Base-by-base conservation (phyloP, 2,888 invertebrate species). In the Drosophila setosimentum region DNA sequence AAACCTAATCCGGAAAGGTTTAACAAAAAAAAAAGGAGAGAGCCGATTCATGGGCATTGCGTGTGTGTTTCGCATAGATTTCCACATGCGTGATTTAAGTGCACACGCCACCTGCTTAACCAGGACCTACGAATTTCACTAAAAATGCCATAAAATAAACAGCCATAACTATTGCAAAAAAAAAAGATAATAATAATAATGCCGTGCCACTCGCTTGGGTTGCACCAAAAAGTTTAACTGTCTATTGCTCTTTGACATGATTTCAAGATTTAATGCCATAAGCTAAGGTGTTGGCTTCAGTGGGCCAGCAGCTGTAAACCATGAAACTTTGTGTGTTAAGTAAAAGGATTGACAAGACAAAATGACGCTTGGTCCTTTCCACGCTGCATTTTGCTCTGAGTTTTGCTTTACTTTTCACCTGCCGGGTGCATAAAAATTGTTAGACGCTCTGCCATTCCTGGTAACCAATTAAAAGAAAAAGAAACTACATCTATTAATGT, bases 81-180 rank as follows among this genome's bases (percentile, higher is more conserved):
- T 54, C 37, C 63, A 3, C 45, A 50, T 70, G 55, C 67, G 68
- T 78, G 73, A 78, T 78, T 82, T 76, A 76, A 57, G 76, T 48
- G 66, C 83, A 70, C 76, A 71, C 57, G 71, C 65, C 53, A 61
- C 63, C 48, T 50, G 55, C 50, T 16, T 59, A 42, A 2, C n/a
- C 42, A 60, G 32, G 48, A 32, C 48, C 58, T 27, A 35, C 11
- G 27, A 45, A 37, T 63, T 57, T 35, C 11, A 21, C 68, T 10
- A 54, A 67, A 70, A 51, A 63, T 33, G 73, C 29, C 66, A n/a
- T 40, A 60, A 76, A 49, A 63, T 45, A 77, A 35, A 16, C 40
- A 45, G 27, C 27, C 50, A 42, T 45, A 64, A 64, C 32, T 32
- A 57, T 13, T 2, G 5, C 53, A 27, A 45, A 32, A 42, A 33